Conservation (phyloP, 2,797 vertebrate species). For the Neoniphon sammara region DNA sequence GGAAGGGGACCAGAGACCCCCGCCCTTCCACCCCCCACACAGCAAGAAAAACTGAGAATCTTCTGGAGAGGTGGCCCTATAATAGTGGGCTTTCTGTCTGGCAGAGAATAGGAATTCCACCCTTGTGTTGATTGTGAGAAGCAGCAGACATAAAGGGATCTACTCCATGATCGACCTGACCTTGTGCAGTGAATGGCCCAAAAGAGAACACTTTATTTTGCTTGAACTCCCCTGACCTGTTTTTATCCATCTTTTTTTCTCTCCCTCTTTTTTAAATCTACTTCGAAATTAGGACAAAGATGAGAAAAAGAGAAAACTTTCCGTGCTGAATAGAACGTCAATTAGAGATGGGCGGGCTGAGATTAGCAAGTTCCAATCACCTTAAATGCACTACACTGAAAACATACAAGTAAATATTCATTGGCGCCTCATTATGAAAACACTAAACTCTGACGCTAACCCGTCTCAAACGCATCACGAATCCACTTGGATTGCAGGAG, state of each 20-base stretch:
- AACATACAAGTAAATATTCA: neutral
- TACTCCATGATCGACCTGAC: constrained; percentile 72
- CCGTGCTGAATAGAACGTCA: constrained; percentile 21
- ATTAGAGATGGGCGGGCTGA: constrained; percentile 43
- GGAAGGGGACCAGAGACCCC: constrained; percentile 44
- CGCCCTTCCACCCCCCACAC: constrained; percentile 39
- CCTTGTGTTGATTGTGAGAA: constrained; percentile 67
- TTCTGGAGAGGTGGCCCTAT: constrained; percentile 68
- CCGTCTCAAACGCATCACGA: neutral
- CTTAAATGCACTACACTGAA: constrained; percentile 29
- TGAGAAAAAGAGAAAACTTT: constrained; percentile 28
- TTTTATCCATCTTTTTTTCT: constrained; percentile 17
- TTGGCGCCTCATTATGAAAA: neutral
- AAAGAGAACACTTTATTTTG: constrained; percentile 65
- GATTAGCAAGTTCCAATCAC: constrained; percentile 48
- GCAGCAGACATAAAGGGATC: constrained; percentile 51
- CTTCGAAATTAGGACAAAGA: constrained; percentile 30
- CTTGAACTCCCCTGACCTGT: constrained; percentile 51
- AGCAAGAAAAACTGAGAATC: constrained; percentile 65
- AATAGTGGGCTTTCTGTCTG: constrained; percentile 71
- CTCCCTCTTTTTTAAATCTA: constrained; percentile 28
- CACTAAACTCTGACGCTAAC: neutral
- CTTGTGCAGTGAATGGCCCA: constrained; percentile 61
- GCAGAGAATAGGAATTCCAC: constrained; percentile 69
- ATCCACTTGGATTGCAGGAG: neutral